Evolutionary conservation across 2,797 vertebrate genomes (phyloP), one percentile per base, ranked within the genome.

Genomic region (Parotocinclus haroldoi): DNA sequence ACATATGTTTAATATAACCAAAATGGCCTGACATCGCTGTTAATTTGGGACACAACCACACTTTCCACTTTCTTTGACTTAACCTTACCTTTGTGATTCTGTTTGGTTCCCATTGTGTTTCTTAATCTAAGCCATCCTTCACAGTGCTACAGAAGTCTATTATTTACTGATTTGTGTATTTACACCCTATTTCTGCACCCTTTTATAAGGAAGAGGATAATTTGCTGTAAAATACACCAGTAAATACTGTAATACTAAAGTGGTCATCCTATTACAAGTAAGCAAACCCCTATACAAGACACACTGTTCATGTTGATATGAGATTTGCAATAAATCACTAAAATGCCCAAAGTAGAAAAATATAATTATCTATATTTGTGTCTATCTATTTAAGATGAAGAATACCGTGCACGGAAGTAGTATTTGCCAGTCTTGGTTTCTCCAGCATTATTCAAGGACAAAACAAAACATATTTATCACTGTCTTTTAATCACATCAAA

Each of bases 401-500:
- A 62, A 49, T 54, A 59, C 68, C 69, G 62, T 75, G 72, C 58
- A 78, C 39, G 45, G 69, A 69, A 17, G 42, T n/a, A 52, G 14
- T 36, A 46, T 58, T 67, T 72, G 53, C 70, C 63, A 67, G 56
- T 64, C 66, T 66, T 52, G 59, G 42, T 74, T 74, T 66, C 39
- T 50, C 27, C 44, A 12, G 12, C 67, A 75, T 78, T 75, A 78
- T 78, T 78, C 76, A 78, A 68, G 73, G 73, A 70, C 66, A 60
- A 78, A 75, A 74, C 76, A 75, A 72, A 75, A 69, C 70, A 75
- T 78, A 78, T 75, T 78, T 74, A 78, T 78, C 76, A 78, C 71
- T 78, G 76, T 54, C 63, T 78, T 78, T 78, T 78, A 78, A 78
- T 78, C 73, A 73, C 70, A 78, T 78, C 73, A 78, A 73, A 78